Evolutionary conservation across 2,888 invertebrate genomes (phyloP).

Genomic region (Hydrotaea cyrtoneurina): DNA sequence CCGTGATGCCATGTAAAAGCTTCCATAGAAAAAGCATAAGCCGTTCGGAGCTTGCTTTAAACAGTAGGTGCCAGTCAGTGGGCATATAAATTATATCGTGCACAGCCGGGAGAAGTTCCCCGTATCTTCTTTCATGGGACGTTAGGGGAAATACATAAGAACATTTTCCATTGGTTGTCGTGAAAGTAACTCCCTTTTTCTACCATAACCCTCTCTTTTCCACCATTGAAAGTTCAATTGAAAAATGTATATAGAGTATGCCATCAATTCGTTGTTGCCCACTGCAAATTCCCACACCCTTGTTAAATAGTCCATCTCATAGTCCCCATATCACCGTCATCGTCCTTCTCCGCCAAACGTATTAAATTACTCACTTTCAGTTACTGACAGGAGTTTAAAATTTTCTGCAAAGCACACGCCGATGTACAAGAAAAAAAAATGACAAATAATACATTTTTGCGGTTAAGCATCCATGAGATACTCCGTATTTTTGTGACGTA

Average conservation of each 20-base stretch:
- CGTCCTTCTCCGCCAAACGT: constrained; percentile 14
- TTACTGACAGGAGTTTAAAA: constrained; percentile 65
- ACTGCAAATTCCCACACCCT: neutral
- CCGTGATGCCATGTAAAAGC: too few species aligned
- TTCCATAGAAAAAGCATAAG: too few species aligned
- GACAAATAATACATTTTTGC: constrained; percentile 64
- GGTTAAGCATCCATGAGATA: constrained; percentile 45
- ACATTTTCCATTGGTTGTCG: too few species aligned
- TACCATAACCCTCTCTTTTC: too few species aligned
- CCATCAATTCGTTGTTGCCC: neutral
- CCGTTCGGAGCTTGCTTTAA: too few species aligned
- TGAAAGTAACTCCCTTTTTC: too few species aligned
- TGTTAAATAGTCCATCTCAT: neutral
- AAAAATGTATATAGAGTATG: neutral
- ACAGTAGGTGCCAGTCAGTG: too few species aligned
- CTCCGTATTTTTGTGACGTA: constrained; percentile 22
- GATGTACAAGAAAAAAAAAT: constrained; percentile 44
- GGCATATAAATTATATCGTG: too few species aligned
- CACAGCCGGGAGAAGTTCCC: too few species aligned
- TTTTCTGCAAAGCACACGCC: constrained; percentile 24
- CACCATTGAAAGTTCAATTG: too few species aligned
- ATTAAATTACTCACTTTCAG: constrained; percentile 63
- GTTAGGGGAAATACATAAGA: too few species aligned
- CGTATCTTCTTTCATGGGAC: too few species aligned
- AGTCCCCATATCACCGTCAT: neutral